Conservation (phyloP, 1,140 invertebrate species). For the Drosophila guanche region DNA sequence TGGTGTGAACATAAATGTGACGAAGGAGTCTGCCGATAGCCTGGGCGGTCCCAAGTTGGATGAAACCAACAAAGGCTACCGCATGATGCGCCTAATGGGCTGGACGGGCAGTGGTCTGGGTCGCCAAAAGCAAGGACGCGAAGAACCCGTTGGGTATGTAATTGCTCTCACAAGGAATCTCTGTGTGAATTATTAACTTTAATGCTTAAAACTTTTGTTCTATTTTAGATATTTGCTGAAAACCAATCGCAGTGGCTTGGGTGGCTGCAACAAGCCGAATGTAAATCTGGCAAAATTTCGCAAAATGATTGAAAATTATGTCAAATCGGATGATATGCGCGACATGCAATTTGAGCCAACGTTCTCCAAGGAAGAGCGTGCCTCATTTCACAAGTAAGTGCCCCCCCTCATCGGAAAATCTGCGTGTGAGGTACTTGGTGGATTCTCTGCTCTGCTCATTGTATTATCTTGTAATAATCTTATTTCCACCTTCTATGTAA, state of each 20-base stretch:
- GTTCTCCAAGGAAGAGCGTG: slow-evolving; percentile 89
- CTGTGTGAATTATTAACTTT: no score
- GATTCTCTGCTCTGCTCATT: no score
- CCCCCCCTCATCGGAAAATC: no score
- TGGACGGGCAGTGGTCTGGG: slow-evolving; percentile 92
- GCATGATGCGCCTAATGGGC: slow-evolving; percentile 91
- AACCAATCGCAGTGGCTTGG: slow-evolving; percentile 71
- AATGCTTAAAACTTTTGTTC: no score
- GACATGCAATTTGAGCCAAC: slow-evolving; percentile 88
- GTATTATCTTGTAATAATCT: no score
- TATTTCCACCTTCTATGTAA: not conserved
- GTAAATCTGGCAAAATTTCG: slow-evolving; percentile 43
- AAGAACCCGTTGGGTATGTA: slow-evolving; percentile 86
- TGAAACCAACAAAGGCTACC: slow-evolving; percentile 86
- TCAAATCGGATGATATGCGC: slow-evolving; percentile 84
- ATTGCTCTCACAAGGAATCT: no score
- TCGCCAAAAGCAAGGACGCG: slow-evolving; percentile 88
- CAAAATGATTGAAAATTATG: slow-evolving; percentile 83
- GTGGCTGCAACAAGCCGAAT: slow-evolving; percentile 33
- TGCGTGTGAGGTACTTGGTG: no score
- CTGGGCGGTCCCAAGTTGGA: slow-evolving; percentile 70
- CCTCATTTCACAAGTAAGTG: slow-evolving; percentile 87
- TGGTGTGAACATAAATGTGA: slow-evolving; percentile 64
- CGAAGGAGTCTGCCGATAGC: slow-evolving; percentile 58
- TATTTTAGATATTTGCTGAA: slow-evolving; percentile 68